phyloP scores from a whole-genome alignment of 2,113 vertebrate genomes.

The Trogon surrucura region DNA sequence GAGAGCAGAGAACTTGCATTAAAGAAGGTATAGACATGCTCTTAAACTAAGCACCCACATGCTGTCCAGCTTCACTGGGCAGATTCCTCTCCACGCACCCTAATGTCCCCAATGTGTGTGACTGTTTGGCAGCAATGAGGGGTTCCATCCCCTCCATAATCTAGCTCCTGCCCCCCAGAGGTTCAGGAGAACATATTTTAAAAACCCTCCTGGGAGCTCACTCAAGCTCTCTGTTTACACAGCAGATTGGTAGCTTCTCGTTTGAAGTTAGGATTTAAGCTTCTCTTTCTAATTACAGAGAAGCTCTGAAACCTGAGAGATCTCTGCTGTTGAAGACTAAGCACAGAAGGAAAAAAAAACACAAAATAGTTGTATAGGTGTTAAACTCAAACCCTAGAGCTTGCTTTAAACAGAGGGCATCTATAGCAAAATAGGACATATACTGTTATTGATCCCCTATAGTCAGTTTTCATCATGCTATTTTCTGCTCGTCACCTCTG shows the following conservation, averaged over 20 bases:
- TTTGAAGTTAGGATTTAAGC: constrained; percentile 75
- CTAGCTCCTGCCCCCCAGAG: constrained; percentile 12
- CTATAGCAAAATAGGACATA: constrained; percentile 53
- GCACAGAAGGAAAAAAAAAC: neutral
- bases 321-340: constrained; percentile 42
- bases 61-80: neutral
- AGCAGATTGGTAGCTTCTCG: constrained; percentile 70
- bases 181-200: constrained; percentile 56
- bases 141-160: constrained; percentile 1
- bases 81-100: neutral
- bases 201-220: constrained; percentile 58
- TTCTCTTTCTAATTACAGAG: constrained; percentile 70
- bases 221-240: constrained; percentile 69
- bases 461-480: neutral
- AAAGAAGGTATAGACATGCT: neutral
- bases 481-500: constrained; percentile 29
- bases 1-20: neutral
- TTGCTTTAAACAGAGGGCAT: constrained; percentile 38
- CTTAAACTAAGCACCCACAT: neutral
- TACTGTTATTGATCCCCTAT: neutral
- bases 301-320: constrained; percentile 68
- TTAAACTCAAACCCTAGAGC: constrained; percentile 26
- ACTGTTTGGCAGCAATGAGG: neutral
- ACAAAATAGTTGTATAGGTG: neutral
- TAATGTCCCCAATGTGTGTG: neutral